Evolutionary conservation across 2,797 vertebrate genomes (phyloP).

Genomic region (Fistularia commersonii): DNA sequence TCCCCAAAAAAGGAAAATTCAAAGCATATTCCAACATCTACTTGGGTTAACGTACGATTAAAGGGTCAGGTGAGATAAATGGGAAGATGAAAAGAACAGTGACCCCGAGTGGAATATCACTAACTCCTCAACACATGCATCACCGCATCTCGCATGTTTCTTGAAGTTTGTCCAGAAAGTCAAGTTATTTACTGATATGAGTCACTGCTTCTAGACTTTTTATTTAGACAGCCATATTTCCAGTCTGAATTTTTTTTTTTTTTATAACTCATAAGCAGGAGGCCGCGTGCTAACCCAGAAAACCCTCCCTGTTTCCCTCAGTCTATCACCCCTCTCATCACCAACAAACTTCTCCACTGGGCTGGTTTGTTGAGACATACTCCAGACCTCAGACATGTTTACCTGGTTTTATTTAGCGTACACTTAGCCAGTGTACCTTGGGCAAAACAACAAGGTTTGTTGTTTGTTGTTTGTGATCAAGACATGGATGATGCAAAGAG

Average conservation of each 20-base stretch:
- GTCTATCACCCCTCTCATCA: conserved; percentile 44
- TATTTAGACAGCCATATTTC: conserved; percentile 38
- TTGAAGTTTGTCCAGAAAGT: conserved; percentile 14
- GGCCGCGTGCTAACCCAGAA: conserved; percentile 17
- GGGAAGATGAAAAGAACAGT: conserved; percentile 35
- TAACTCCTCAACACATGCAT: conserved; percentile 11
- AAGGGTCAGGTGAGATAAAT: conserved; percentile 17
- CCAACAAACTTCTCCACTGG: conserved; percentile 43
- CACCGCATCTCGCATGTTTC: conserved; percentile 17
- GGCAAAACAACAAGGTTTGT: conserved; percentile 34
- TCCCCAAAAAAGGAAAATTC: too few species aligned
- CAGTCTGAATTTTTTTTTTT: conserved; percentile 31
- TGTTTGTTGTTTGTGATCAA: conserved; percentile 30
- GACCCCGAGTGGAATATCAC: conserved; percentile 13
- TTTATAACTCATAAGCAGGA: conserved; percentile 30
- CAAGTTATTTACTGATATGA: conserved; percentile 7
- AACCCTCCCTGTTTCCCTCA: conserved; percentile 37
- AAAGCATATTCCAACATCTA: too few species aligned
- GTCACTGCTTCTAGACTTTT: conserved; percentile 20
- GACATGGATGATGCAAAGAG: conserved; percentile 15
- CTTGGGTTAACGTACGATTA: too few species aligned
- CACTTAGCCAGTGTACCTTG: conserved; percentile 10
- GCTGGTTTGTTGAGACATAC: conserved; percentile 30
- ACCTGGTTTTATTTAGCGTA: conserved; percentile 37
- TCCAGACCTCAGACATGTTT: conserved; percentile 40